Evolutionary conservation across 2,113 vertebrate species (phyloP), one percentile per base, ranked within the genome.

Genomic region (Daphoenositta chrysoptera): DNA sequence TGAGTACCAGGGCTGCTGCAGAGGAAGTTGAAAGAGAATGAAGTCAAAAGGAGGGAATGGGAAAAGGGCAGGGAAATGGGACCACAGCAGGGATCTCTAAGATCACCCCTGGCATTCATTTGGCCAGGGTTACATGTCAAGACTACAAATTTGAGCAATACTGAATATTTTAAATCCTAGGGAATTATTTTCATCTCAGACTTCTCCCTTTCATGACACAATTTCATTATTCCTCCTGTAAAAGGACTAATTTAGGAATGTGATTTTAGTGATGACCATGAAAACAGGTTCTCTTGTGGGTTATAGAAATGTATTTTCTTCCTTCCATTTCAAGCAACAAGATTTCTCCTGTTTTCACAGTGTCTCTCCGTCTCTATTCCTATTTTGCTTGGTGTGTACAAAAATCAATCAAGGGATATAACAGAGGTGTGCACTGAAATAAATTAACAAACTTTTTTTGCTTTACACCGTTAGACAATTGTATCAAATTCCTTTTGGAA

Each of bases 11-110:
- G 66, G 33, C 44, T 92, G 11, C 57, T 88, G 65, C 47, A 94
- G 78, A 95, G 35, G 33, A 87, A 77, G n/a, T 24, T 77, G 33
- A n/a, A 89, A 63, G 13, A 45, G 35, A 63, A 58, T 11, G 39
- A n/a, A 57, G 50, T 77, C 68, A 83, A 89, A 94, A 96, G 37
- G 22, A 80, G 12, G 31, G 68, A 87, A 83, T 18, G 14, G 50
- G 54, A 40, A 89, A 61, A 77, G 22, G 31, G n/a, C 45, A 73
- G 28, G 63, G 71, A 86, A 83, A 86, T 7, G 20, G 53, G 28
- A 90, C 47, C 50, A 23, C 83, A 80, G 91, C 40, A 89, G 58
- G 57, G n/a, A 40, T 61, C 63, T 60, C 22, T 88, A 61, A 77
- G 89, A 86, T 72, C 71, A 56, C 7, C 20, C 23, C n/a, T 1